These are phyloP conservation scores for Nilaparvata lugens DNA, from an alignment of 1,140 invertebrate species.

Conservation along the genomic window DNA sequence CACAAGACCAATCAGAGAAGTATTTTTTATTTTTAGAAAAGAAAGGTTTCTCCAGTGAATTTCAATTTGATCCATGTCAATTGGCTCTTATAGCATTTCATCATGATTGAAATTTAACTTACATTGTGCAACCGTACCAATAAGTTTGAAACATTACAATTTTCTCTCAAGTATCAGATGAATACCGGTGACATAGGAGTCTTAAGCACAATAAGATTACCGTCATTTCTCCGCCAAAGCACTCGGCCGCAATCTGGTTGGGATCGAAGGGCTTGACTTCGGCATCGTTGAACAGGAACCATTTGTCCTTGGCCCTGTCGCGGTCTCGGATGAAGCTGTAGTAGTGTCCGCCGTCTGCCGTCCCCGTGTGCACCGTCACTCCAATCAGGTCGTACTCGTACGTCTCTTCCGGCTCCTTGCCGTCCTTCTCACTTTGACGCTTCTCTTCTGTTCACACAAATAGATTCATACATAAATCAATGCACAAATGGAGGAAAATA, in stretches of 20 bases:
- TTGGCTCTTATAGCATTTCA: no score
- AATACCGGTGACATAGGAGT: constrained; percentile 7
- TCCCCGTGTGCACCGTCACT: constrained; percentile 93
- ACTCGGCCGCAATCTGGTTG: constrained; percentile 85
- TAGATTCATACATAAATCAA: no score
- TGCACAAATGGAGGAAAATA: no score
- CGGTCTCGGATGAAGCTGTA: constrained; percentile 91
- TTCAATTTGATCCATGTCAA: no score
- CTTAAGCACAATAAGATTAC: constrained; percentile 41
- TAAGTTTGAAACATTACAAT: no score
- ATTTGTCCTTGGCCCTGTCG: constrained; percentile 76
- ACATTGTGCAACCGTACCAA: no score
- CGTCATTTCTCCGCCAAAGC: constrained; percentile 95
- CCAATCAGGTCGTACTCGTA: constrained; percentile 88
- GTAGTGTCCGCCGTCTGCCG: constrained; percentile 93
- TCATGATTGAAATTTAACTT: no score
- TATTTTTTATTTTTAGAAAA: no score
- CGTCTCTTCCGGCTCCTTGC: constrained; percentile 42
- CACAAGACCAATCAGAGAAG: no score
- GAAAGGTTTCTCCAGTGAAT: no score
- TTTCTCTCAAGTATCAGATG: constrained; percentile 11
- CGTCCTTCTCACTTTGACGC: constrained; percentile 27
- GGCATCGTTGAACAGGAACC: constrained; percentile 92
- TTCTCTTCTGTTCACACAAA: constrained; percentile 40
- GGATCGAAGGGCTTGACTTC: constrained; percentile 94